Conservation (phyloP, 2,888 invertebrate genomes). For the Holacanthella duospinosa region DNA sequence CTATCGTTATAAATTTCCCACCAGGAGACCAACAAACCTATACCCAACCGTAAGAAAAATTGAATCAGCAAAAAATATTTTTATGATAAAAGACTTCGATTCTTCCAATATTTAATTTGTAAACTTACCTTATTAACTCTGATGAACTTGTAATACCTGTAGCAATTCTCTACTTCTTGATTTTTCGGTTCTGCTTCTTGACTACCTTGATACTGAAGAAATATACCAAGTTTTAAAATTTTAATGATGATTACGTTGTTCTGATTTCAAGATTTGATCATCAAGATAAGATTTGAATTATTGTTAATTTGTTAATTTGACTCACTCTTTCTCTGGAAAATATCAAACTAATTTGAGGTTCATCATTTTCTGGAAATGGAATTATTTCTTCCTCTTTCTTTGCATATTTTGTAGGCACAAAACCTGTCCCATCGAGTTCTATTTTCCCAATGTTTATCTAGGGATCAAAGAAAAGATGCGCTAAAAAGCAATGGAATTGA, state of each 20-base stretch:
- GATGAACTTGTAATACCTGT: slow-evolving; percentile 19
- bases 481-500: not conserved
- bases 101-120: not conserved
- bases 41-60: no score
- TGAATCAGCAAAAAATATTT: no score
- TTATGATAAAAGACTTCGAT: not conserved
- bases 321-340: slow-evolving; percentile 24
- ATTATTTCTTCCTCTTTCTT: not conserved
- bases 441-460: not conserved
- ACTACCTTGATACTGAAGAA: not conserved
- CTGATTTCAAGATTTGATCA: no score
- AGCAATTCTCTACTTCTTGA: slow-evolving; percentile 19
- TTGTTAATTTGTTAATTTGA: not conserved
- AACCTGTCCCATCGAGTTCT: not conserved
- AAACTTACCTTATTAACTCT: slow-evolving; percentile 29
- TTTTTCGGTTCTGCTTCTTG: slow-evolving; percentile 9
- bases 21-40: slow-evolving; percentile 28
- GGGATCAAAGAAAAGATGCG: no score
- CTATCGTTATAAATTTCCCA: slow-evolving; percentile 26
- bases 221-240: not conserved
- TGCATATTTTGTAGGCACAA: not conserved
- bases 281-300: not conserved
- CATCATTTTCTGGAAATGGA: slow-evolving; percentile 7
- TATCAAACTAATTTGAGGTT: slow-evolving; percentile 20
- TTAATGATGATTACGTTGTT: not conserved